Percentiles rank a stretch among this genome's conserved stretches.
phyloP scores from a whole-genome alignment of 2,888 invertebrate species.

The Plutella xylostella region DNA sequence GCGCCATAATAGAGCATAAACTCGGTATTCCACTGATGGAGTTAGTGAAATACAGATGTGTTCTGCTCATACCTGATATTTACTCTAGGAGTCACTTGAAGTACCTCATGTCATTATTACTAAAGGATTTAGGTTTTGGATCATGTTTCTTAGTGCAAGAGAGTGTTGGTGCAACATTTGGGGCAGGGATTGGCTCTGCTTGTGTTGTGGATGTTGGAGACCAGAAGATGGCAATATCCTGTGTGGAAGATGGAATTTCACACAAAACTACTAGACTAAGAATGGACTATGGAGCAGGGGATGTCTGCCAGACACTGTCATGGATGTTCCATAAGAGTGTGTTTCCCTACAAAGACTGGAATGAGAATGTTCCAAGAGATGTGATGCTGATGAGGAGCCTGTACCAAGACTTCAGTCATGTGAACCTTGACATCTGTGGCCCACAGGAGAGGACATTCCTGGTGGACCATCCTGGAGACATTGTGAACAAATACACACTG shows the following conservation, averaged over 20 bases:
- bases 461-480: slow-evolving; percentile 77
- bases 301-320: slow-evolving; percentile 89
- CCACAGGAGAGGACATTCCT: slow-evolving; percentile 85
- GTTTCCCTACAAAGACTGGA: slow-evolving; percentile 89
- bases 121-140: slow-evolving; percentile 86
- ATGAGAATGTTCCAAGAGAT: slow-evolving; percentile 79
- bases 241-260: slow-evolving; percentile 96
- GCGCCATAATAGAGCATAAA: slow-evolving; percentile 79
- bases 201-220: slow-evolving; percentile 97
- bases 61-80: slow-evolving; percentile 90
- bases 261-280: slow-evolving; percentile 86
- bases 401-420: slow-evolving; percentile 92
- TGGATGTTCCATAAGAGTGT: slow-evolving; percentile 91
- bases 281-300: slow-evolving; percentile 91
- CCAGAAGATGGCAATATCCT: slow-evolving; percentile 95
- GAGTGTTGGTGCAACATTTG: slow-evolving; percentile 63
- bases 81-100: slow-evolving; percentile 88
- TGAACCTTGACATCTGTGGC: slow-evolving; percentile 90
- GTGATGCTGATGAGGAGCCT: slow-evolving; percentile 83
- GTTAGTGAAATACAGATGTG: slow-evolving; percentile 84
- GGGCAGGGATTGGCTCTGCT: slow-evolving; percentile 75
- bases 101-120: slow-evolving; percentile 83
- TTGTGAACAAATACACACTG: slow-evolving; percentile 78
- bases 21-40: slow-evolving; percentile 80
- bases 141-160: slow-evolving; percentile 88